Evolutionary conservation across 2,888 invertebrate genomes (phyloP).

Genomic region (Calliopum simillimum): DNA sequence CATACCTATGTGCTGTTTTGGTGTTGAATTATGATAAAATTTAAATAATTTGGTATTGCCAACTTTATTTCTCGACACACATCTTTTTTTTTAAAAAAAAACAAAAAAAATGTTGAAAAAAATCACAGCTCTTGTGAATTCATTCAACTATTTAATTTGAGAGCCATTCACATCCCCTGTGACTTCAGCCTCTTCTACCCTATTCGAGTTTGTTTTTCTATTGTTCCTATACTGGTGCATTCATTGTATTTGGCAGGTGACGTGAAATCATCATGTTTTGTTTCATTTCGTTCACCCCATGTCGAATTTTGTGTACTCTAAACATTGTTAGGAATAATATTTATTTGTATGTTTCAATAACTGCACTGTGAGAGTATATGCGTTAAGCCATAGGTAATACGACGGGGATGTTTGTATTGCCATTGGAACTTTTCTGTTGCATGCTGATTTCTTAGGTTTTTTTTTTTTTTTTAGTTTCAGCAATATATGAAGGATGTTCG

Average conservation of each 20-base stretch:
- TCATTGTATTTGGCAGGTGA: slow-evolving; percentile 67
- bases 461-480: background rate
- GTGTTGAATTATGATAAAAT: too few relatives aligned
- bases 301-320: background rate
- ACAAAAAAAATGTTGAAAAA: background rate
- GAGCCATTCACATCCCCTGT: slow-evolving; percentile 44
- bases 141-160: slow-evolving; percentile 64
- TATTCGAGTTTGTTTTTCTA: slow-evolving; percentile 26
- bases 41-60: too few relatives aligned
- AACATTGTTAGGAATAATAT: slow-evolving; percentile 28
- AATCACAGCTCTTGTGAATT: slow-evolving; percentile 54
- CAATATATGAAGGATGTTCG: background rate
- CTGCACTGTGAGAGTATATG: background rate
- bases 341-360: slow-evolving; percentile 17
- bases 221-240: slow-evolving; percentile 32
- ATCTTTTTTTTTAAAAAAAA: too few relatives aligned
- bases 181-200: slow-evolving; percentile 4
- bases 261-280: slow-evolving; percentile 68
- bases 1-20: too few relatives aligned
- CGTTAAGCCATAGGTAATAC: slow-evolving; percentile 3
- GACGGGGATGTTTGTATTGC: slow-evolving; percentile 26
- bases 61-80: too few relatives aligned
- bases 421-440: slow-evolving; percentile 25
- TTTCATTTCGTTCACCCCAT: slow-evolving; percentile 51
- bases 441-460: slow-evolving; percentile 31